A percentile compares a stretch with the other conserved stretches of the same genome.
Evolutionary conservation across 1,140 invertebrate species (phyloP).

Genomic region (Caenorhabditis briggsae): DNA sequence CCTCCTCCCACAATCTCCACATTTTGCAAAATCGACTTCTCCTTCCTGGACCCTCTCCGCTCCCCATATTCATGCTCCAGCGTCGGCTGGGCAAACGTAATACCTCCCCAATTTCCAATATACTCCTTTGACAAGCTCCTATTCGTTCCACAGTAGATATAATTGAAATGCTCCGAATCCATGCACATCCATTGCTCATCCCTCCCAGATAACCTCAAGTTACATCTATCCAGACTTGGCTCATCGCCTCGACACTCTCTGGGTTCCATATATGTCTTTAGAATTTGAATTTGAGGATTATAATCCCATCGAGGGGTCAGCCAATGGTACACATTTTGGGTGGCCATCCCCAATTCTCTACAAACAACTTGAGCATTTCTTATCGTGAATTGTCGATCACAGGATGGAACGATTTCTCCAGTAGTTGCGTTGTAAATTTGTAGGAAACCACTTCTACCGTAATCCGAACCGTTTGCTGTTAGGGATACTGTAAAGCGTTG

Average conservation of each 20-base stretch:
- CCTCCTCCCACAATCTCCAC: slow-evolving; percentile 94
- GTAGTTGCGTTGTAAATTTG: slow-evolving; percentile 95
- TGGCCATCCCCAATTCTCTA: slow-evolving; percentile 90
- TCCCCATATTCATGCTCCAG: slow-evolving; percentile 83
- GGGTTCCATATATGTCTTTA: slow-evolving; percentile 95
- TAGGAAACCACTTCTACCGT: slow-evolving; percentile 83
- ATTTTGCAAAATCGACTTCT: slow-evolving; percentile 84
- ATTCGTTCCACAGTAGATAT: slow-evolving; percentile 87
- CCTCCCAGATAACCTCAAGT: slow-evolving; percentile 85
- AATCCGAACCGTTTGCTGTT: slow-evolving; percentile 76
- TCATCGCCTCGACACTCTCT: slow-evolving; percentile 88
- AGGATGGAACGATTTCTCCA: slow-evolving; percentile 94
- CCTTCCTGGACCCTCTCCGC: slow-evolving; percentile 58
- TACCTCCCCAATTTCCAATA: slow-evolving; percentile 93
- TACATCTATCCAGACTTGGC: slow-evolving; percentile 84
- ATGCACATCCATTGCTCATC: slow-evolving; percentile 86
- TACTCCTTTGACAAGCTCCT: slow-evolving; percentile 67
- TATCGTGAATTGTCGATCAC: slow-evolving; percentile 93
- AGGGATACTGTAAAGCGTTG: slow-evolving; percentile 73
- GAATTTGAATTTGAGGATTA: slow-evolving; percentile 79
- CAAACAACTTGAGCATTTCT: slow-evolving; percentile 93
- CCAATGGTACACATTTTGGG: slow-evolving; percentile 86
- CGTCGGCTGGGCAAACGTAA: slow-evolving; percentile 89
- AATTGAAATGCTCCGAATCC: slow-evolving; percentile 89
- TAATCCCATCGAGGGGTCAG: slow-evolving; percentile 78